phyloP scores from a whole-genome alignment of 1,140 invertebrate species.

The Drosophila pectinifera region DNA sequence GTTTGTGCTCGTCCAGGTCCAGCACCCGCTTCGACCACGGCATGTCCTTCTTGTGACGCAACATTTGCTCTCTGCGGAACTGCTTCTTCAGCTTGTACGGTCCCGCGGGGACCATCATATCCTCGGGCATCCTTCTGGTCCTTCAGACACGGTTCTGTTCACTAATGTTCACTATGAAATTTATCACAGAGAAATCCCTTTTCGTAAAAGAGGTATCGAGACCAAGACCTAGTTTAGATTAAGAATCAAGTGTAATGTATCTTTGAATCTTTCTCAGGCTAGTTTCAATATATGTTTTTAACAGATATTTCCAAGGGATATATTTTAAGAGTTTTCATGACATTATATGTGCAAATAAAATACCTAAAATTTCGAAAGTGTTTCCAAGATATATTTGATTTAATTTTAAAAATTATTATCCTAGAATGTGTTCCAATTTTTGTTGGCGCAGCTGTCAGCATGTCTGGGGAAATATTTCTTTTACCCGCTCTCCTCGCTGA shows the following conservation, averaged over 20 bases:
- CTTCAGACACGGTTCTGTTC: background rate
- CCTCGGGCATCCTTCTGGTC: slow-evolving; percentile 31
- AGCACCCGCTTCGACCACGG: slow-evolving; percentile 58
- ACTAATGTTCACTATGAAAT: background rate
- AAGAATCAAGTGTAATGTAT: background rate
- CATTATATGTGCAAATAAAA: too few species aligned
- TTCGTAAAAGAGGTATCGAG: background rate
- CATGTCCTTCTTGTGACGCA: slow-evolving; percentile 37
- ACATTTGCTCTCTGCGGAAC: slow-evolving; percentile 37
- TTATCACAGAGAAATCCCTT: background rate
- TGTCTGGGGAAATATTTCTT: background rate
- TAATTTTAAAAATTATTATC: background rate
- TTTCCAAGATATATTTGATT: too few species aligned
- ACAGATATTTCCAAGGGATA: too few species aligned
- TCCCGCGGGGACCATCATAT: slow-evolving; percentile 36
- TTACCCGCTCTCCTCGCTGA: background rate
- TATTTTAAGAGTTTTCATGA: too few species aligned
- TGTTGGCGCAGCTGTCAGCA: background rate
- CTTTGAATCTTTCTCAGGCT: too few species aligned
- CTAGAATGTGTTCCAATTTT: background rate
- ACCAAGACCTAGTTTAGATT: background rate
- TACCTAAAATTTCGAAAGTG: too few species aligned
- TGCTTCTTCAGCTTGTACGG: slow-evolving; percentile 46
- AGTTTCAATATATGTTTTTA: too few species aligned
- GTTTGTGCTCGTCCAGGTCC: slow-evolving; percentile 40